These are phyloP conservation scores for Anarsia innoxiella DNA, from an alignment of 2,888 invertebrate genomes.

Conservation along the genomic window DNA sequence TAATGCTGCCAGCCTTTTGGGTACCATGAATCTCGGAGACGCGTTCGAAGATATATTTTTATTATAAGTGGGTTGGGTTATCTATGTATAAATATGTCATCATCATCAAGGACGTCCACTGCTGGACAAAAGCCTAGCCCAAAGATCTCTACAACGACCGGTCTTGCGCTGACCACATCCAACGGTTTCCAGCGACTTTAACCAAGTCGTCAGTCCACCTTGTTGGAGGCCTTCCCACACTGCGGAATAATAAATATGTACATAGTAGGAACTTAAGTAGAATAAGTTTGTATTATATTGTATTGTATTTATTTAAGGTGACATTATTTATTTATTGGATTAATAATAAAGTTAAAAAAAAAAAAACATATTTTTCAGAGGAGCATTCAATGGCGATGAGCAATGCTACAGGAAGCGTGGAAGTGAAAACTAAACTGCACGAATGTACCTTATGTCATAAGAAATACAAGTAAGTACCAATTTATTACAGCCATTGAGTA, in stretches of 20 bases:
- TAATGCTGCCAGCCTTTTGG: too few relatives aligned
- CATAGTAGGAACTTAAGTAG: not conserved
- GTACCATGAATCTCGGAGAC: too few relatives aligned
- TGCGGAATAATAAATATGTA: not conserved
- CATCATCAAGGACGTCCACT: too few relatives aligned
- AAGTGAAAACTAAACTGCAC: conserved; percentile 66
- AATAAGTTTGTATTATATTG: not conserved
- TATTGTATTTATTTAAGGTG: not conserved
- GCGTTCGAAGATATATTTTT: too few relatives aligned
- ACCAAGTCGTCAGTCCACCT: not conserved
- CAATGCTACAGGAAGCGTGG: conserved; percentile 13
- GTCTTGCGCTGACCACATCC: too few relatives aligned
- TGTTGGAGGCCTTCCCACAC: not conserved
- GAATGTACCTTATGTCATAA: conserved; percentile 80
- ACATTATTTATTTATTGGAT: too few relatives aligned
- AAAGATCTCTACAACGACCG: too few relatives aligned
- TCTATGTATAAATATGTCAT: too few relatives aligned
- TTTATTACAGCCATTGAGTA: not conserved
- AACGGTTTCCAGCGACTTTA: not conserved
- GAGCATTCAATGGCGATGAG: conserved; percentile 35
- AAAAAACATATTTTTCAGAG: conserved; percentile 25
- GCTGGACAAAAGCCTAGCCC: too few relatives aligned
- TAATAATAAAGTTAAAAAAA: not conserved
- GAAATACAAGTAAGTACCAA: conserved; percentile 68
- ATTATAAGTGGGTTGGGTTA: too few relatives aligned